Base-by-base conservation (phyloP, 2,888 invertebrate genomes). In the Bugulina stolonifera region DNA sequence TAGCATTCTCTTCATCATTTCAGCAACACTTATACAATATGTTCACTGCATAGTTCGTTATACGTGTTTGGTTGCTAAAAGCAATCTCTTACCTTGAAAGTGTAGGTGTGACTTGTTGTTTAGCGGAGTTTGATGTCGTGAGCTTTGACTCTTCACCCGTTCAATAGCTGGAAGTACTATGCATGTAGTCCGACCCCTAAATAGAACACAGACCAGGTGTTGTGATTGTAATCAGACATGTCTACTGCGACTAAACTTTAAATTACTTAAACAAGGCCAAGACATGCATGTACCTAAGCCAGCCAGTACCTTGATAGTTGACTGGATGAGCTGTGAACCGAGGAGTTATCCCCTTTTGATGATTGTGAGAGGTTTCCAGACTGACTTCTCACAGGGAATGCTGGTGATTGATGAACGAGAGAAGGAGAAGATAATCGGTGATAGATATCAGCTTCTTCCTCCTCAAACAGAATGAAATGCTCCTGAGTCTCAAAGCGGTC, bases 401-500 rank as follows among this genome's bases (percentile, higher is more conserved):
- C 43, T 18, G 43, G 43, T 18, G 43, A 43, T 10, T 43, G 10
- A 43, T 5, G 43, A 18, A 18, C 18, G 43, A 43, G 18, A 18
- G 43, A 43, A 14, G 64, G 64, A 14, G 27, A 32, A 32, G 64
- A 64, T 22, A 64, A 14, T 14, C 14, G 10, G 10, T 64, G 64
- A 32, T 64, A 64, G 32, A 27, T 23, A n/a, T 57, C 27, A 2
- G 22, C 27, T 29, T 64, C 64, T 27, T 34, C 5, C n/a, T 64
- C 64, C 14, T 64, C 64, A 34, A 64, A 64, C 18, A 25, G 5
- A 25, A 64, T 64, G 22, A 27, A 64, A n/a, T 64, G 22, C 32
- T 64, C 64, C 64, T 64, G 64, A 3, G 27, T 27, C 32, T 64
- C 64, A 64, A 64, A 64, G 29, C 32, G 25, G 29, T 64, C 32